phyloP scores from a whole-genome alignment of 2,797 vertebrate species.

The Bradypus variegatus region DNA sequence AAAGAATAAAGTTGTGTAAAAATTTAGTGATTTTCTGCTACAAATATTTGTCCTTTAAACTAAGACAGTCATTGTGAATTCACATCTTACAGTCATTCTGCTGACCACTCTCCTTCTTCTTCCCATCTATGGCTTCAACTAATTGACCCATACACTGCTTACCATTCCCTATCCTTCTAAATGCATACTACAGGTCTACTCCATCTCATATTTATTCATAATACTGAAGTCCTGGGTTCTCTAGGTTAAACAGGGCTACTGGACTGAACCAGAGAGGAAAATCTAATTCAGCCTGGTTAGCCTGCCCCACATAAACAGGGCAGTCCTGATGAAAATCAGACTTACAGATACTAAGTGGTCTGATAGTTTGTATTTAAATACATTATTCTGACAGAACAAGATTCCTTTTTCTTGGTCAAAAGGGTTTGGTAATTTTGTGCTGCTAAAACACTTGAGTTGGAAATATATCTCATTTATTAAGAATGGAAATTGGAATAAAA shows the following conservation, averaged over 20 bases:
- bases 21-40: neutral
- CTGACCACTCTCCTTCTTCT: neutral
- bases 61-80: neutral
- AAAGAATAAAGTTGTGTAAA: neutral
- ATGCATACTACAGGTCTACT: neutral
- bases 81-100: neutral
- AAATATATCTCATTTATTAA: neutral
- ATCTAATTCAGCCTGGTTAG: neutral
- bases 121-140: neutral
- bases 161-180: neutral
- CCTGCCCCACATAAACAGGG: neutral
- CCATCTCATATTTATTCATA: neutral
- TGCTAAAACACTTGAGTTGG: neutral
- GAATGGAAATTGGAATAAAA: neutral
- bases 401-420: neutral
- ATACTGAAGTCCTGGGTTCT: neutral
- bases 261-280: neutral
- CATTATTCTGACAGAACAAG: neutral
- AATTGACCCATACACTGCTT: neutral
- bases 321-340: neutral
- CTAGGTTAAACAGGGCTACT: neutral
- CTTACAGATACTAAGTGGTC: neutral
- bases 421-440: neutral
- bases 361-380: neutral
- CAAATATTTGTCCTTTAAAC: neutral